These are phyloP conservation scores for Tiaroga cobitis DNA, from an alignment of 2,797 vertebrate species.

Conservation along the genomic window DNA sequence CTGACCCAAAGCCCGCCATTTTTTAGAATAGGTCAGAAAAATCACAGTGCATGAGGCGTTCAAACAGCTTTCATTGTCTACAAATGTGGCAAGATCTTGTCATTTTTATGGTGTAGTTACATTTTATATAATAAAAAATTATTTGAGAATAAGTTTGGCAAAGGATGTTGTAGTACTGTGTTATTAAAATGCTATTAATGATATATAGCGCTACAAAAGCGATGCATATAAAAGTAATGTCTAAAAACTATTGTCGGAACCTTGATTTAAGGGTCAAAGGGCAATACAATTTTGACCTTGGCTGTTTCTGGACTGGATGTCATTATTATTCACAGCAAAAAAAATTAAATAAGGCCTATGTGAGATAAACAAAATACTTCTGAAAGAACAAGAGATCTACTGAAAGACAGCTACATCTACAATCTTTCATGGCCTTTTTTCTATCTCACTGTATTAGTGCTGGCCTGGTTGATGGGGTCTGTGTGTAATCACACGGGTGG, in stretches of 20 bases:
- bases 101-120: background rate
- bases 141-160: background rate
- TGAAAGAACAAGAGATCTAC: slow-evolving; percentile 41
- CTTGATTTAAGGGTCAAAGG: background rate
- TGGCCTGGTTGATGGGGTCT: slow-evolving; percentile 75
- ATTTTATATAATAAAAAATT: background rate
- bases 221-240: background rate
- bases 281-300: background rate
- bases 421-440: background rate
- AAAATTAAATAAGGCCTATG: too few relatives aligned
- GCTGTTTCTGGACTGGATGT: background rate
- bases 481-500: slow-evolving; percentile 79
- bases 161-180: background rate
- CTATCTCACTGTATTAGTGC: slow-evolving; percentile 64
- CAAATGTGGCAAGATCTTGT: background rate
- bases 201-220: too few relatives aligned
- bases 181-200: background rate
- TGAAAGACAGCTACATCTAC: slow-evolving; percentile 7
- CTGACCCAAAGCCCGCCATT: slow-evolving; percentile 48
- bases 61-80: background rate
- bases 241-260: background rate
- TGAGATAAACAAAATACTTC: background rate
- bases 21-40: slow-evolving; percentile 33
- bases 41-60: background rate
- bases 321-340: background rate